Conservation (phyloP, 2,888 invertebrate species). For the Thera obeliscata region DNA sequence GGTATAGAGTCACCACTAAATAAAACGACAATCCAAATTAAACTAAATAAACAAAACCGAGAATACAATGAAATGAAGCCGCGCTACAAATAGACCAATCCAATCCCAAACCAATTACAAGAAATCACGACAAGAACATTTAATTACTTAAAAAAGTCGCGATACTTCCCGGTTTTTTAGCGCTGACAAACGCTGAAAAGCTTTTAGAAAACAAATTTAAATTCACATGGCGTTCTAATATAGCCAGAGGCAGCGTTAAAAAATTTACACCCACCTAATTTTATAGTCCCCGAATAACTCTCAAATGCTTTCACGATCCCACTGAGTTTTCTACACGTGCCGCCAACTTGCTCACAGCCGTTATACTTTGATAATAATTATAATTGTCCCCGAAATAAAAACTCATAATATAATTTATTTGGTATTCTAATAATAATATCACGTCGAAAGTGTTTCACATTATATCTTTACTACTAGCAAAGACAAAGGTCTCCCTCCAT, state of each 20-base stretch:
- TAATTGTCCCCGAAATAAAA: not conserved
- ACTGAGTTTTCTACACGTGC: slow-evolving; percentile 11
- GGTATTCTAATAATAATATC: no score
- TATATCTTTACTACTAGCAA: no score
- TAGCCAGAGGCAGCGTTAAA: slow-evolving; percentile 55
- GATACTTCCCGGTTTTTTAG: slow-evolving; percentile 41
- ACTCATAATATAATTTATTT: not conserved
- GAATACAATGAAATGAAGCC: slow-evolving; percentile 17
- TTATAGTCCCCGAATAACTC: slow-evolving; percentile 58
- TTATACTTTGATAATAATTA: not conserved
- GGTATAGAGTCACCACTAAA: not conserved
- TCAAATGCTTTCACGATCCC: slow-evolving; percentile 59
- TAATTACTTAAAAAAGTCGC: slow-evolving; percentile 31
- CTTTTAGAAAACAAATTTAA: slow-evolving; percentile 56
- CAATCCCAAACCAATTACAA: slow-evolving; percentile 27
- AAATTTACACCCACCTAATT: slow-evolving; percentile 68
- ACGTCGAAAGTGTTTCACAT: no score
- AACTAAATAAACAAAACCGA: slow-evolving; percentile 1
- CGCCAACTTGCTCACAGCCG: not conserved
- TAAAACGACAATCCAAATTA: not conserved
- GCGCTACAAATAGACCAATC: slow-evolving; percentile 27
- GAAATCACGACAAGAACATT: slow-evolving; percentile 35
- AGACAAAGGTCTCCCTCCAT: no score
- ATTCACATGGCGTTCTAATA: slow-evolving; percentile 58
- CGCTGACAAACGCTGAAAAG: slow-evolving; percentile 49